Evolutionary conservation across 2,797 vertebrate genomes (phyloP).

Genomic region (Astyanax mexicanus): DNA sequence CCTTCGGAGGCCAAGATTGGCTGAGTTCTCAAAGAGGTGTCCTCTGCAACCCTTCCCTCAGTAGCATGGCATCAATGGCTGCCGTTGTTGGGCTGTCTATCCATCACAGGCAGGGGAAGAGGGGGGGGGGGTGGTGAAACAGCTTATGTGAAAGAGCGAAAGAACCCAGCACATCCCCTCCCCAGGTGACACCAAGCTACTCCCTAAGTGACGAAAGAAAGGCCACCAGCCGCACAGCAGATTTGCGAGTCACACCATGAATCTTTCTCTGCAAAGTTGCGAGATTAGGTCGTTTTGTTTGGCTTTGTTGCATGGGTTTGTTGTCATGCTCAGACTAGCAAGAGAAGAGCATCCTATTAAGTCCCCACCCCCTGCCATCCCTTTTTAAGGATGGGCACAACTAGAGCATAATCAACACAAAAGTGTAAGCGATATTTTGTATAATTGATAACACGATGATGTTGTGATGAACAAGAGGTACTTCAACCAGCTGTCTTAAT

Average conservation of each 20-base stretch:
- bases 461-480: conserved; percentile 17
- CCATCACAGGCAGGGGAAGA: conserved; percentile 69
- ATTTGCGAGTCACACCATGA: conserved; percentile 21
- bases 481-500: conserved; percentile 23
- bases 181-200: conserved; percentile 73
- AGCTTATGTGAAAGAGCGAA: conserved; percentile 71
- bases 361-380: neutral
- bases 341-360: conserved; percentile 9
- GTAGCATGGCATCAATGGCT: conserved; percentile 55
- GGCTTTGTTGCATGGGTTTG: conserved; percentile 14
- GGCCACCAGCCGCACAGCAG: conserved; percentile 68
- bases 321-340: neutral
- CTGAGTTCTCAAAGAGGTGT: conserved; percentile 79
- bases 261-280: conserved; percentile 29
- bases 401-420: neutral
- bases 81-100: conserved; percentile 71
- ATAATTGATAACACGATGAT: conserved; percentile 31
- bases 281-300: conserved; percentile 39
- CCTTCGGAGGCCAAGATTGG: conserved; percentile 72
- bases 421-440: conserved; percentile 17
- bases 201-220: conserved; percentile 72
- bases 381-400: neutral
- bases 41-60: conserved; percentile 72
- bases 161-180: conserved; percentile 61
- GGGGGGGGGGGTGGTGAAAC: conserved; percentile 21